Percentiles rank a stretch among this genome's conserved stretches.
Conservation (phyloP, 2,113 vertebrate genomes). For the Forbesichthys agassizii region DNA sequence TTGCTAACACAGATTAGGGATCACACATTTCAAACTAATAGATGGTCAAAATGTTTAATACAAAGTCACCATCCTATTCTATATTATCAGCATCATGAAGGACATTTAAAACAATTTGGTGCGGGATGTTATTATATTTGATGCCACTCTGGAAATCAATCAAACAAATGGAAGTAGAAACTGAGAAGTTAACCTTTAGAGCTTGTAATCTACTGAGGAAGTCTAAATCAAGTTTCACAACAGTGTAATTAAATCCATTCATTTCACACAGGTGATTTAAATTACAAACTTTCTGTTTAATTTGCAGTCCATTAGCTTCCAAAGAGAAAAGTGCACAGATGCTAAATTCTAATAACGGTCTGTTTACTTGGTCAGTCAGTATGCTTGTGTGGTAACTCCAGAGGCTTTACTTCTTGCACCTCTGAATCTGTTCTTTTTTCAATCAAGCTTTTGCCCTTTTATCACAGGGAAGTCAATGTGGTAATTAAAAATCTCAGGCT, state of each 20-base stretch:
- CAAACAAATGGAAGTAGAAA: conserved; percentile 25
- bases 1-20: conserved; percentile 6
- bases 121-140: conserved; percentile 30
- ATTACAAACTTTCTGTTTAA: conserved; percentile 24
- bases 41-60: conserved; percentile 3
- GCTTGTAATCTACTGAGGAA: conserved; percentile 30
- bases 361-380: conserved; percentile 36
- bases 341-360: neutral
- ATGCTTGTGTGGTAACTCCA: conserved; percentile 34
- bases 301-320: conserved; percentile 25
- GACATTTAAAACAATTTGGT: conserved; percentile 23
- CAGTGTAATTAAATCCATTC: conserved; percentile 35
- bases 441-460: conserved; percentile 37
- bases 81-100: conserved; percentile 22
- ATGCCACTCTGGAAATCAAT: conserved; percentile 23
- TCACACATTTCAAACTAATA: conserved; percentile 27
- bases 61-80: conserved; percentile 16
- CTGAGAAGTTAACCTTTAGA: conserved; percentile 14
- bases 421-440: conserved; percentile 19
- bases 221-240: conserved; percentile 27
- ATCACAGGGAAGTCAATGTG: conserved; percentile 49
- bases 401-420: conserved; percentile 37
- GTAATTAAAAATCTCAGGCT: conserved; percentile 49
- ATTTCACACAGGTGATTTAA: conserved; percentile 26
- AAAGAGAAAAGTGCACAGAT: neutral